Evolutionary conservation across 2,113 vertebrate genomes (phyloP), one percentile per base, ranked within the genome.

Genomic region (Podilymbus podiceps): DNA sequence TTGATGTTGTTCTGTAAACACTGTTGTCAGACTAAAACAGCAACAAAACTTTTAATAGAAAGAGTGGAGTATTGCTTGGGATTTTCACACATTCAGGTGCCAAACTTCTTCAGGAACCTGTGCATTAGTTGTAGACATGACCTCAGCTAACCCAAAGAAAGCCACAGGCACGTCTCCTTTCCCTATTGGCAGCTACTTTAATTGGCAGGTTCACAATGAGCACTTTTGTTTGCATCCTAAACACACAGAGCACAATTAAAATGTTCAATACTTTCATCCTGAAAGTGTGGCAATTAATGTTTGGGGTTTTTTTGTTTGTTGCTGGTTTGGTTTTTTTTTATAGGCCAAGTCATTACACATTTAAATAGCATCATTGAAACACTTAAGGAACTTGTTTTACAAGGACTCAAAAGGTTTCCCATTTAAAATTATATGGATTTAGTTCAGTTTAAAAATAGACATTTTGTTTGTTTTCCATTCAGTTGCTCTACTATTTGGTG

Each of bases 131-230:
- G 88, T 79, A 97, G 96, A 92, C 82, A 81, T 96, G 97, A 98
- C 98, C 98, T 97, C 86, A 95, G 95, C 93, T 98, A 97, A 97
- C 98, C 98, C 75, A 40, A 76, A 86, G 92, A 93, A 95, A 95
- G 81, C 91, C 90, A 97, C 96, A 86, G 85, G 93, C 97, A 92
- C 47, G 33, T 97, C 97, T 96, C 89, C 92, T 88, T 90, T 97
- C 93, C 78, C 72, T 87, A 82, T 20, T 97, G 97, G 94, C 75
- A 58, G 96, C 63, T 93, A 85, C 91, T 92, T 47, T 97, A 98
- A 98, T 97, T 98, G 98, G 98, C 98, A 97, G 95, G 92, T 91
- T 97, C 97, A 98, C 98, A 98, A 97, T 96, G 92, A 97, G 85
- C 88, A 95, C 94, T 98, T 98, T 98, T 98, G 97, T 98, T 97